A percentile compares a stretch with the other conserved stretches of the same genome.
Conservation (phyloP, 2,888 invertebrate species). For the Strigamia maritima region DNA sequence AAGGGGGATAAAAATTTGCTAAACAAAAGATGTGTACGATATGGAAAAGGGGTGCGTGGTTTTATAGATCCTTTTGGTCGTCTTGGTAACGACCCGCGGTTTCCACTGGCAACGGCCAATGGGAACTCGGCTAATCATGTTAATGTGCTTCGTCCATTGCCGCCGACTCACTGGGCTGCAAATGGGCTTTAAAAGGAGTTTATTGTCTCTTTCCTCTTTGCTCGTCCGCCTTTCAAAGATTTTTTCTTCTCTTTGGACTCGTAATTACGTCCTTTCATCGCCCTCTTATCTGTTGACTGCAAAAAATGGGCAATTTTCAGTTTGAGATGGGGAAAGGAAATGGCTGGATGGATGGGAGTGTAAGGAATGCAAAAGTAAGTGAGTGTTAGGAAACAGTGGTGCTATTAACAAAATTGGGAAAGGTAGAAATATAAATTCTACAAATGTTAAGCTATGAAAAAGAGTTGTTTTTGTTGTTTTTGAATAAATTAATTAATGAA, state of each 20-base stretch:
- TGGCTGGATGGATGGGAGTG: neutral
- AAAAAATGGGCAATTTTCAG: slow-evolving; percentile 23
- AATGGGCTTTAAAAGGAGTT: slow-evolving; percentile 39
- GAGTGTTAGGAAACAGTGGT: neutral
- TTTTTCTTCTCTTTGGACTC: slow-evolving; percentile 28
- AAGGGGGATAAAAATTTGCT: neutral
- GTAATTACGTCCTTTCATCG: slow-evolving; percentile 35
- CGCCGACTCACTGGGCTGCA: slow-evolving; percentile 36
- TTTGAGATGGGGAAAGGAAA: neutral
- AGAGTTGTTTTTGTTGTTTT: too few species aligned
- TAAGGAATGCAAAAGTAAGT: neutral
- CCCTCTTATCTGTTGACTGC: slow-evolving; percentile 29
- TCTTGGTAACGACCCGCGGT: slow-evolving; percentile 20
- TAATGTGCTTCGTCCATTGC: slow-evolving; percentile 38
- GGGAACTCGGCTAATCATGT: slow-evolving; percentile 39
- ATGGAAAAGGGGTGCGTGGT: slow-evolving; percentile 18
- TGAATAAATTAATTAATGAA: too few species aligned
- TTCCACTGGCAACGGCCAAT: slow-evolving; percentile 37
- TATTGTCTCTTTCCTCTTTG: slow-evolving; percentile 35
- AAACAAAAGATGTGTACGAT: slow-evolving; percentile 6
- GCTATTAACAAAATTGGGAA: neutral
- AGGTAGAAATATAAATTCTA: too few species aligned
- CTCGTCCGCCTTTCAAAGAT: slow-evolving; percentile 36
- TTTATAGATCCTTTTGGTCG: slow-evolving; percentile 20
- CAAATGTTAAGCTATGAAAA: too few species aligned